Conservation (phyloP, 2,797 vertebrate species). For the Hydrolagus colliei region DNA sequence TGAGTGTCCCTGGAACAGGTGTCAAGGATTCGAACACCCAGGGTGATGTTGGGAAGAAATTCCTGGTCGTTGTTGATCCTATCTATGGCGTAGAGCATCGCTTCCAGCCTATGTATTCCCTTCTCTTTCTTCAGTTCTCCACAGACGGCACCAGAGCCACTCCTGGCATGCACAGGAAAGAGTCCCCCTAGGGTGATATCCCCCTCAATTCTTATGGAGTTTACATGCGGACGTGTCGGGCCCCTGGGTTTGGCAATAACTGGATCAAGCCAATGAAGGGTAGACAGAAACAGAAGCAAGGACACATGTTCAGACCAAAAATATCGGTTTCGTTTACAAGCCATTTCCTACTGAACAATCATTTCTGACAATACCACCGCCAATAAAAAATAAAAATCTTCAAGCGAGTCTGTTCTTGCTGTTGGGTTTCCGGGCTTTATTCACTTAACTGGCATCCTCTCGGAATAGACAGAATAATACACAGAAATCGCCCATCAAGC, state of each 20-base stretch:
- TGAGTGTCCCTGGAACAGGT: constrained; percentile 93
- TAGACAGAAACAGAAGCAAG: constrained; percentile 22
- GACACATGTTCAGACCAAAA: constrained; percentile 23
- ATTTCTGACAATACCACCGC: constrained; percentile 2
- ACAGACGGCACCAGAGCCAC: constrained; percentile 80
- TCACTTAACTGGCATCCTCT: background rate
- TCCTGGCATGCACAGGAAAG: constrained; percentile 83
- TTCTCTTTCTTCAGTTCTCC: constrained; percentile 95
- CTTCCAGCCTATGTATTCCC: constrained; percentile 88
- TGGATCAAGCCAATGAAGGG: constrained; percentile 30
- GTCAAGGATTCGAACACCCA: constrained; percentile 89
- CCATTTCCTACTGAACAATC: constrained; percentile 22
- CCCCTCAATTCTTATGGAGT: constrained; percentile 89
- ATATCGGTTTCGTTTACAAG: constrained; percentile 21
- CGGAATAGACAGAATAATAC: background rate
- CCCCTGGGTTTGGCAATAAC: constrained; percentile 74
- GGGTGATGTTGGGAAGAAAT: constrained; percentile 88
- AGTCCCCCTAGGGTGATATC: constrained; percentile 89
- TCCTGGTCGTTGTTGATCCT: constrained; percentile 91
- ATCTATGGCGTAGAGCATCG: constrained; percentile 90
- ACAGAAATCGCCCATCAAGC: background rate
- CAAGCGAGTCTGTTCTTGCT: background rate
- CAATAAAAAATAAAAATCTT: background rate
- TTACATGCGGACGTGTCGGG: constrained; percentile 82
- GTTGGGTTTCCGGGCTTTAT: background rate